Percentiles rank a stretch among this genome's conserved stretches.
Evolutionary conservation across 2,888 invertebrate genomes (phyloP).

Genomic region (Oeneis ivallda): DNA sequence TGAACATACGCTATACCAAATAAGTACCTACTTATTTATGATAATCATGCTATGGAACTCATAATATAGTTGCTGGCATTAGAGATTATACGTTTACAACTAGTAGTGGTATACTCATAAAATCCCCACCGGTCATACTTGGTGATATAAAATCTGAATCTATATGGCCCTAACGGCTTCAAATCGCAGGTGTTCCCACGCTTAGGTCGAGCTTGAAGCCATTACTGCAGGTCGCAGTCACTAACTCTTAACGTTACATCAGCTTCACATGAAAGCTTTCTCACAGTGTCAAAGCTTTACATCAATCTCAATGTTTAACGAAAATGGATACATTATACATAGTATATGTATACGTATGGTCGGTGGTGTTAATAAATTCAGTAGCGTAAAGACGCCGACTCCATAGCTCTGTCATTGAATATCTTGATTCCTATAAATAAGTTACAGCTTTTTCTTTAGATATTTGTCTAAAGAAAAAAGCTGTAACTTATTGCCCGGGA

Average conservation of each 20-base stretch:
- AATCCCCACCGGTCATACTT: constrained; percentile 19
- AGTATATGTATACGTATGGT: too few species aligned
- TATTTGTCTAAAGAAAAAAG: too few species aligned
- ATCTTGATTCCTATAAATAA: too few species aligned
- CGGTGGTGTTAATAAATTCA: too few species aligned
- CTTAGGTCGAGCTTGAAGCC: constrained; percentile 24
- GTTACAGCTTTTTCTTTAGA: too few species aligned
- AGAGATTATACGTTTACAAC: neutral
- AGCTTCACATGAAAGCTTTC: constrained; percentile 13
- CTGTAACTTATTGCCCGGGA: too few species aligned
- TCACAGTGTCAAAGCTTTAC: constrained; percentile 17
- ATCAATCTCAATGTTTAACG: constrained; percentile 11
- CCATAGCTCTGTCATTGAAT: too few species aligned
- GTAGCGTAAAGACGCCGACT: too few species aligned
- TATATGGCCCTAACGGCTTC: constrained; percentile 24
- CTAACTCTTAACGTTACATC: constrained; percentile 14
- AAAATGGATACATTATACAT: neutral
- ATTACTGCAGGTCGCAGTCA: constrained; percentile 23
- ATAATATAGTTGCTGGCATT: neutral
- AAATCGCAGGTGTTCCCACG: constrained; percentile 28
- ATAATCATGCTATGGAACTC: neutral
- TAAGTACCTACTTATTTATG: too few species aligned
- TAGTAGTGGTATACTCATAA: constrained; percentile 10
- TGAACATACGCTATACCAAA: too few species aligned
- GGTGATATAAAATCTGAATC: constrained; percentile 25